phyloP scores from a whole-genome alignment of 2,113 vertebrate genomes.

The Cyanoramphus novaezelandiae region DNA sequence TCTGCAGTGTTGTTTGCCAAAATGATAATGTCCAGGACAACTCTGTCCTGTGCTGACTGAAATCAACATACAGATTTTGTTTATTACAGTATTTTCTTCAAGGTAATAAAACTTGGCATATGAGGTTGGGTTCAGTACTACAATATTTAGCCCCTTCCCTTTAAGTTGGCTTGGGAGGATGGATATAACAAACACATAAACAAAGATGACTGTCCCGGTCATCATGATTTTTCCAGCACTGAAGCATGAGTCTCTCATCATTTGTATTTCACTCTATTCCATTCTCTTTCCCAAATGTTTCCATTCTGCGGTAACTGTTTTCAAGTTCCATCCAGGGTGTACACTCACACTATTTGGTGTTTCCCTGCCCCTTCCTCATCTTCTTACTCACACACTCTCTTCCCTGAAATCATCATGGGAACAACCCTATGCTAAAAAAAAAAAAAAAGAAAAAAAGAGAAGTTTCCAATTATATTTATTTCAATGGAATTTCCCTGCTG shows the following conservation, averaged over 20 bases:
- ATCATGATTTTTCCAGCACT: slow-evolving; percentile 17
- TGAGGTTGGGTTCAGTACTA: not conserved
- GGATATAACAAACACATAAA: not conserved
- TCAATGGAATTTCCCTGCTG: slow-evolving; percentile 45
- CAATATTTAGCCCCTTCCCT: not conserved
- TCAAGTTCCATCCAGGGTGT: not conserved
- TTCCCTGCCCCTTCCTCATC: slow-evolving; percentile 25
- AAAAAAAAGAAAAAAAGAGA: not conserved
- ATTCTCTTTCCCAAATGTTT: slow-evolving; percentile 30
- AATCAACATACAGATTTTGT: not conserved
- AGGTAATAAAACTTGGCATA: not conserved
- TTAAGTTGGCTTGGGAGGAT: not conserved
- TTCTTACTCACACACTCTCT: not conserved
- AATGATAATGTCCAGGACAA: not conserved
- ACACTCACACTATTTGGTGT: not conserved
- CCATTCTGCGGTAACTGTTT: not conserved
- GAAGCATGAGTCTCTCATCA: not conserved
- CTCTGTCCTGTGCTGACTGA: not conserved
- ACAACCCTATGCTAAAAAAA: not conserved
- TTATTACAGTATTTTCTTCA: not conserved
- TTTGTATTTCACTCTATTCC: slow-evolving; percentile 28
- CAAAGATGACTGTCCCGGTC: not conserved
- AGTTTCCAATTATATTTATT: slow-evolving; percentile 38
- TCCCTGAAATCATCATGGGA: slow-evolving; percentile 28
- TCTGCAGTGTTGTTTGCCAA: not conserved